Conservation (phyloP, 2,797 vertebrate genomes). For the Karalla daura region DNA sequence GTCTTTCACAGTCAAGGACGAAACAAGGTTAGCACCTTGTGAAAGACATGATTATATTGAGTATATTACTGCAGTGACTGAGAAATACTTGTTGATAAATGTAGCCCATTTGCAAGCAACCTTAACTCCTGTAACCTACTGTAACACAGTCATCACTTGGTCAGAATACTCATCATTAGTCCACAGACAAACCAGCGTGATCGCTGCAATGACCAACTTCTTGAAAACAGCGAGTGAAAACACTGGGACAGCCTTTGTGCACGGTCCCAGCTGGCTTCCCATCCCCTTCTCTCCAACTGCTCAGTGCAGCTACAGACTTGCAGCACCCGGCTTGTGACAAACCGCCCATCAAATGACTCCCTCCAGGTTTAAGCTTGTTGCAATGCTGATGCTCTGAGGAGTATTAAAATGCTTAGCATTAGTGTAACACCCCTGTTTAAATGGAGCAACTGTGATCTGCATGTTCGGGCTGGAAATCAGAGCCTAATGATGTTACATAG, state of each 20-base stretch:
- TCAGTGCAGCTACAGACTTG: slow-evolving; percentile 33
- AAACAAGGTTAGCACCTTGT: too few relatives aligned
- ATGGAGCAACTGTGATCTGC: slow-evolving; percentile 2
- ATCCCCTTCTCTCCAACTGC: background rate
- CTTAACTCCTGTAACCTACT: slow-evolving; percentile 1
- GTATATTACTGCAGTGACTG: too few relatives aligned
- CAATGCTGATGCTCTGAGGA: slow-evolving; percentile 50
- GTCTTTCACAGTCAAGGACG: too few relatives aligned
- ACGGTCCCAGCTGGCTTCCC: background rate
- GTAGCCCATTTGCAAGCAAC: too few relatives aligned
- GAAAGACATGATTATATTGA: too few relatives aligned
- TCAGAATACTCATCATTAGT: background rate
- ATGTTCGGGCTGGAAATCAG: slow-evolving; percentile 12
- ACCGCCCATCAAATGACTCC: slow-evolving; percentile 44
- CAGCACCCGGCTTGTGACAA: slow-evolving; percentile 16
- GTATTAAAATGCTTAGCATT: slow-evolving; percentile 32
- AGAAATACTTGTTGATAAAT: too few relatives aligned
- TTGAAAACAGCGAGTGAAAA: background rate
- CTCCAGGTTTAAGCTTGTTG: slow-evolving; percentile 17
- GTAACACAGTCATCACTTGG: slow-evolving; percentile 11
- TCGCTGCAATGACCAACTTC: too few relatives aligned
- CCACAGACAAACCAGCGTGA: too few relatives aligned
- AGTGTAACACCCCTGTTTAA: slow-evolving; percentile 28
- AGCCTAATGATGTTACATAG: slow-evolving; percentile 12
- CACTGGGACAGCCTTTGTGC: slow-evolving; percentile 2